Conservation (phyloP, 2,888 invertebrate genomes). For the Portevinia maculata region DNA sequence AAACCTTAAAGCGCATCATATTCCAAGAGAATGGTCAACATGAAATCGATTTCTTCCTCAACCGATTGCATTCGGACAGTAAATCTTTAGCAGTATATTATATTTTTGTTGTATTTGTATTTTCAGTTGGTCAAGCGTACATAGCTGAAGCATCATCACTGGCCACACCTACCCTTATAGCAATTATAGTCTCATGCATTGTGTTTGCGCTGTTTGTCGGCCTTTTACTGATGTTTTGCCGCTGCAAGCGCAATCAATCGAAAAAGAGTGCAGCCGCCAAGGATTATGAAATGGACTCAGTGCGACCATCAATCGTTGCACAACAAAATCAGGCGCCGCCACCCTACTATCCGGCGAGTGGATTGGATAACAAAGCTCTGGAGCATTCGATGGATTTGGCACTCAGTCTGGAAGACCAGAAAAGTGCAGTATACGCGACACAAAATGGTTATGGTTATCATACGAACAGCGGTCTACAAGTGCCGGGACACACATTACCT, state of each 20-base stretch:
- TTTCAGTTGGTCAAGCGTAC: slow-evolving; percentile 90
- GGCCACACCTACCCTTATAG: slow-evolving; percentile 90
- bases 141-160: slow-evolving; percentile 91
- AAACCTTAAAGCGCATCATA: too few species aligned
- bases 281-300: slow-evolving; percentile 95
- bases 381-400: slow-evolving; percentile 95
- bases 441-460: slow-evolving; percentile 94
- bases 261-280: slow-evolving; percentile 92
- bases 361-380: slow-evolving; percentile 95
- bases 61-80: neutral
- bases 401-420: slow-evolving; percentile 92
- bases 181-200: slow-evolving; percentile 90
- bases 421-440: slow-evolving; percentile 91
- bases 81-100: neutral
- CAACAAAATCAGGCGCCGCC: slow-evolving; percentile 92
- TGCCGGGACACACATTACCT: slow-evolving; percentile 87
- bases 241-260: slow-evolving; percentile 91
- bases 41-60: too few species aligned
- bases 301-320: slow-evolving; percentile 92
- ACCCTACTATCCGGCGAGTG: slow-evolving; percentile 93
- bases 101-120: neutral
- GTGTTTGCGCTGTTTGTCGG: slow-evolving; percentile 91
- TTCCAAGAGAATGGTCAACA: too few species aligned
- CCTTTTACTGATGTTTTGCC: slow-evolving; percentile 91
- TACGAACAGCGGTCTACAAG: slow-evolving; percentile 87